These are phyloP conservation scores for Tenthredo mesomela DNA, from an alignment of 2,888 invertebrate species.

Conservation along the genomic window DNA sequence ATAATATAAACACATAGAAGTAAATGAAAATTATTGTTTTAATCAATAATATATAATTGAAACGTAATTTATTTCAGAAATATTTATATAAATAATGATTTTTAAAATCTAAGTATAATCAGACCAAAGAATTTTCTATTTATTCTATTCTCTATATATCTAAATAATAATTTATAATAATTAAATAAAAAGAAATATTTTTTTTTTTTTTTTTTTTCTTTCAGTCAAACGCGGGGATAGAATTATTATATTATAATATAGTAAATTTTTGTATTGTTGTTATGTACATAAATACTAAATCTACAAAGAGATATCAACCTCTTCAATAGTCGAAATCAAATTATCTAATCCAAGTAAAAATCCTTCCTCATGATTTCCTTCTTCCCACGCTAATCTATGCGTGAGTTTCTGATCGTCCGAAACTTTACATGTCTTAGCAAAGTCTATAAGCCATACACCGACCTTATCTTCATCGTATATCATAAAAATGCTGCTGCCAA, in stretches of 20 bases:
- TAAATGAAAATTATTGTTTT: neutral
- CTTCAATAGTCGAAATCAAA: constrained; percentile 87
- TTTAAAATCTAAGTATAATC: constrained; percentile 47
- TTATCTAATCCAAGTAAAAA: constrained; percentile 95
- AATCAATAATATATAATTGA: constrained; percentile 25
- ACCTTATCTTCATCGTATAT: constrained; percentile 94
- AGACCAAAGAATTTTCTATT: constrained; percentile 52
- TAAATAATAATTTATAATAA: constrained; percentile 53
- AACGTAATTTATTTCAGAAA: constrained; percentile 29
- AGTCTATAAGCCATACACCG: constrained; percentile 98
- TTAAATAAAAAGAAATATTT: constrained; percentile 50
- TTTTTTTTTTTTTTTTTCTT: no score
- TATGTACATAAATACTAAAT: neutral
- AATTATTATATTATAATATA: neutral
- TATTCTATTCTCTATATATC: neutral
- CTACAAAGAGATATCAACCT: constrained; percentile 66
- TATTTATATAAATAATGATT: constrained; percentile 37
- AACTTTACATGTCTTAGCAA: constrained; percentile 93
- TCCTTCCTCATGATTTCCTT: constrained; percentile 99
- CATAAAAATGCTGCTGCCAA: constrained; percentile 96
- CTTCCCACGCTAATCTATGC: constrained; percentile 91
- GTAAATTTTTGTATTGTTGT: neutral
- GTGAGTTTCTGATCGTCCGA: constrained; percentile 85
- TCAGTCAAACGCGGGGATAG: constrained; percentile 43
- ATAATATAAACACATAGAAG: no score